Percentiles rank a stretch among this genome's conserved stretches.
phyloP scores from a whole-genome alignment of 64 coral and sea anemone species.

The Orbicella faveolata region DNA sequence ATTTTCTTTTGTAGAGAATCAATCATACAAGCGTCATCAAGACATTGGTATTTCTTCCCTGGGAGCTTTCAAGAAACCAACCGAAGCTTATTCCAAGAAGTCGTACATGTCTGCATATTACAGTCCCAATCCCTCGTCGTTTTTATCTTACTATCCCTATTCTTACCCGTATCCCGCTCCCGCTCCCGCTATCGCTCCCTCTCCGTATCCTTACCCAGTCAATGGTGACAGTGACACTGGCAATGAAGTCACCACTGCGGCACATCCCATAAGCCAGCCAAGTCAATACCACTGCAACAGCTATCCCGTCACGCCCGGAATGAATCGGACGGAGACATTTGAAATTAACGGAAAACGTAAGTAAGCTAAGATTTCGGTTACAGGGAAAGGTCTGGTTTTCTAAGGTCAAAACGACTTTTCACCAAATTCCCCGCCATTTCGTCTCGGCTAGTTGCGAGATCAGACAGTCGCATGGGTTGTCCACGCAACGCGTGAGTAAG shows the following conservation, averaged over 20 bases:
- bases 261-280: not conserved
- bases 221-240: not conserved
- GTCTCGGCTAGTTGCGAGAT: too few species aligned
- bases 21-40: not conserved
- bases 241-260: not conserved
- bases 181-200: not conserved
- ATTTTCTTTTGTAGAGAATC: not conserved
- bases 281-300: too few species aligned
- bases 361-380: not conserved
- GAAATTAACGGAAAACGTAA: slow-evolving; percentile 17
- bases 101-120: not conserved
- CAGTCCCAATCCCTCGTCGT: not conserved
- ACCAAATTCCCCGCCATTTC: not conserved
- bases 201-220: not conserved
- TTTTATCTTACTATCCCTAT: not conserved
- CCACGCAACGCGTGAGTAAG: too few species aligned
- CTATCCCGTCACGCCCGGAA: not conserved
- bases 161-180: not conserved
- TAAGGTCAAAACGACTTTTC: not conserved
- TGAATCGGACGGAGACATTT: slow-evolving; percentile 10
- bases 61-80: not conserved
- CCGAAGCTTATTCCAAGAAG: not conserved
- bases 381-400: not conserved
- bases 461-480: too few species aligned
- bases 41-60: not conserved